Conservation (phyloP, 2,113 vertebrate genomes). For the Onychostoma macrolepis region DNA sequence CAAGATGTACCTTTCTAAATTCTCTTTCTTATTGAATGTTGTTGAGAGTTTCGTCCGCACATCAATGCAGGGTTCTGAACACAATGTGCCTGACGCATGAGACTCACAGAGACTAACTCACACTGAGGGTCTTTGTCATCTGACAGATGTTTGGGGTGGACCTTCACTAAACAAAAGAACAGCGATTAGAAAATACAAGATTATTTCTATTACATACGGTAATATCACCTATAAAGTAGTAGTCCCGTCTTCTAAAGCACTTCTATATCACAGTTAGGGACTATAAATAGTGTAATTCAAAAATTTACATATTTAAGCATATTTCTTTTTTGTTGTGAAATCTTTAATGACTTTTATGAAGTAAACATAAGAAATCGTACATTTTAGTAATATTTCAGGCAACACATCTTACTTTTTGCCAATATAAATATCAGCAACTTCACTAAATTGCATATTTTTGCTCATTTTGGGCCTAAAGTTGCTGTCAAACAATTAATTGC, state of each 20-base stretch:
- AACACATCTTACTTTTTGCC: background rate
- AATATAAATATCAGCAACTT: background rate
- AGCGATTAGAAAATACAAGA: background rate
- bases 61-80: conserved; percentile 22
- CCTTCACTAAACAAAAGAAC: conserved; percentile 1
- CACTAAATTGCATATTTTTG: background rate
- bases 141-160: conserved; percentile 46
- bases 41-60: background rate
- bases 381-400: background rate
- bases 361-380: background rate
- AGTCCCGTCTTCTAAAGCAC: background rate
- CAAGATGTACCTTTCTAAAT: background rate
- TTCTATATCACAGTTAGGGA: background rate
- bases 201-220: background rate
- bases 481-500: too few species aligned
- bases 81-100: conserved; percentile 43
- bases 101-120: conserved; percentile 30
- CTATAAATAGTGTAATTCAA: background rate
- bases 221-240: background rate
- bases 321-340: too few species aligned
- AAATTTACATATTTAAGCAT: too few species aligned
- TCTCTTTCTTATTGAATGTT: background rate
- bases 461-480: background rate
- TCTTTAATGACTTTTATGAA: background rate
- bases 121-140: conserved; percentile 47